A percentile compares a stretch with the other conserved stretches of the same genome.
phyloP scores from a whole-genome alignment of 2,797 vertebrate genomes.

The Sciaenops ocellatus region DNA sequence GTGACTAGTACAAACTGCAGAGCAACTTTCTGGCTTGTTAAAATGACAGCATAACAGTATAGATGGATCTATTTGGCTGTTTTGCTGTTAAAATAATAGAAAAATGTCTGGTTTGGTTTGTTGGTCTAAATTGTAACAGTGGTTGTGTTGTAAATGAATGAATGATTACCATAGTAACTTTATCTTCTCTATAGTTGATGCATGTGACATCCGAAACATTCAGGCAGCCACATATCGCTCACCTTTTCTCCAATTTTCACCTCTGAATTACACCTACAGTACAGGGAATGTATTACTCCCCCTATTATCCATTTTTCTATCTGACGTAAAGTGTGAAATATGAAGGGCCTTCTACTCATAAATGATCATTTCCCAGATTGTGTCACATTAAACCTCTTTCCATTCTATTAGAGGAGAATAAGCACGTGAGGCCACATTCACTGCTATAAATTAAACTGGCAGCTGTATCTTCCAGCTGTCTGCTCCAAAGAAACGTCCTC shows the following conservation, averaged over 20 bases:
- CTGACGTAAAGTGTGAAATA: conserved; percentile 17
- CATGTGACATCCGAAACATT: neutral
- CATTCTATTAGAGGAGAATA: neutral
- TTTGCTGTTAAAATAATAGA: conserved; percentile 3
- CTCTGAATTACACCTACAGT: neutral
- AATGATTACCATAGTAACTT: neutral
- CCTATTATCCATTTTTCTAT: conserved; percentile 14
- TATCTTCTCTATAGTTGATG: neutral
- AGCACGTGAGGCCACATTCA: neutral
- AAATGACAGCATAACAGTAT: neutral
- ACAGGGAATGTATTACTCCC: neutral
- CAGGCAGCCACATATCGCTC: neutral
- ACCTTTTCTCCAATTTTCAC: neutral
- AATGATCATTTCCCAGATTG: conserved; percentile 9
- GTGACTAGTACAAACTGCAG: conserved; percentile 20
- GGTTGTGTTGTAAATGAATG: neutral
- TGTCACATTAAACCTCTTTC: neutral
- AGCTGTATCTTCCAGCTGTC: conserved; percentile 8
- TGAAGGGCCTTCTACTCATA: neutral
- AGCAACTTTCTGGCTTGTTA: neutral
- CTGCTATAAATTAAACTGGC: conserved; percentile 32
- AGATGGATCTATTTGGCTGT: neutral
- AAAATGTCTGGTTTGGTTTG: neutral
- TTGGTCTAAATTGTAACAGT: neutral
- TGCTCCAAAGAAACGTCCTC: conserved; percentile 3